Evolutionary conservation across 2,113 vertebrate species (phyloP).

Genomic region (Bombycilla garrulus): DNA sequence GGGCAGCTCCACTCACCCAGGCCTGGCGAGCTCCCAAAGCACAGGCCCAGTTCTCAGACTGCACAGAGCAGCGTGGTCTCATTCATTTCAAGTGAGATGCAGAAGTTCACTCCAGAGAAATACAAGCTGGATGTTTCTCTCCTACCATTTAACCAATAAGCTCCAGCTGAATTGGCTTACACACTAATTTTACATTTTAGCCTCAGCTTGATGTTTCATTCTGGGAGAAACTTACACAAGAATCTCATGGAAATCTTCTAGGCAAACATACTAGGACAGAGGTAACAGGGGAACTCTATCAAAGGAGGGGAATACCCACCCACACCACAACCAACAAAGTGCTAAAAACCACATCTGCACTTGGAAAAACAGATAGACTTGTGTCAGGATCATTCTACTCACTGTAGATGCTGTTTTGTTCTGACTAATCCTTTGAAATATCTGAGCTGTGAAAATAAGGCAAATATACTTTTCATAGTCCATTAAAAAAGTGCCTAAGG

Average conservation of each 20-base stretch:
- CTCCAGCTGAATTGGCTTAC: background rate
- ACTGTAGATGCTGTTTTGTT: background rate
- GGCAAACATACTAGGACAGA: background rate
- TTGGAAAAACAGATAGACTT: background rate
- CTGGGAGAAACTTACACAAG: background rate
- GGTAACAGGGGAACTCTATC: background rate
- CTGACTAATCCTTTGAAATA: background rate
- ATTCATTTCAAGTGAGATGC: background rate
- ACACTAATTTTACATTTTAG: background rate
- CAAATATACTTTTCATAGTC: slow-evolving; percentile 5
- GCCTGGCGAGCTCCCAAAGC: background rate
- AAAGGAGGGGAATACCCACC: background rate
- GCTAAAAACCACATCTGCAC: background rate
- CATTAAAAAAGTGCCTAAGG: slow-evolving; percentile 14
- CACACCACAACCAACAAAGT: background rate
- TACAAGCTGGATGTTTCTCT: background rate
- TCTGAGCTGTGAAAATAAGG: background rate
- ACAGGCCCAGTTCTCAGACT: background rate
- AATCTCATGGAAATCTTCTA: background rate
- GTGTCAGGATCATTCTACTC: background rate
- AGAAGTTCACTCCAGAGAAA: background rate
- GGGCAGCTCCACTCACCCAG: accelerated
- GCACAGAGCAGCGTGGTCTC: background rate
- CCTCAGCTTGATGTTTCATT: background rate
- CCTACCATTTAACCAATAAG: background rate